Evolutionary conservation across 2,888 invertebrate genomes (phyloP), one percentile per base, ranked within the genome.

Genomic region (Drosophila prolongata): DNA sequence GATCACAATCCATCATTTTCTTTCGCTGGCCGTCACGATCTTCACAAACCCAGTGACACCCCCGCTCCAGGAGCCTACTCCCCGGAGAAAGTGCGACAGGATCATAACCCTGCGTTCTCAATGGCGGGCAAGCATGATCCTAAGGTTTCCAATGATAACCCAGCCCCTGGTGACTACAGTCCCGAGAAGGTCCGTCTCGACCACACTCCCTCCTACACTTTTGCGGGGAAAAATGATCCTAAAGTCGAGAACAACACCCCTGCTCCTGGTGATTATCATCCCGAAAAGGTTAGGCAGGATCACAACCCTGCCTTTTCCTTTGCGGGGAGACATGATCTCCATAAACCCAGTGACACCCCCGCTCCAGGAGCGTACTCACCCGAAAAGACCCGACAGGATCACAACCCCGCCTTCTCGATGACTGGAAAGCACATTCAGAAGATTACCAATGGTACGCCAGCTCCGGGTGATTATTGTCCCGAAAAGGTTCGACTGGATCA

Each of bases 281-380:
- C 94, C 0, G 94, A 94, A 77, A 93, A 93, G 50, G 83, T 91
- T 3, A 92, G 93, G 3, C 78, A 92, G 11, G 93, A 94, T 78
- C 88, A 92, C 37, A 91, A 93, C 3, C 94, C 94, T 0, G 91
- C 93, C 53, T 94, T 75, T 6, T 43, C 80, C 0, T 94, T 94
- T 79, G 91, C 93, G 4, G 90, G 92, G 76, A 77, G 80, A 11
- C 77, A 83, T 3, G 90, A 91, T 50, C 78, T 87, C 8, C 92
- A 88, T 3, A 92, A 92, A 70, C 76, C 91, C 0, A 87, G 87
- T 52, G 91, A 91, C 1, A 92, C 91, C 0, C 93, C 94, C 11
- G 93, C 90, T 1, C 94, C 94, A 1, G 94, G 94, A 50, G 92
- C 92, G 34, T 95, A 95, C 77, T 92, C 90, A 54, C 93, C 94